phyloP scores from a whole-genome alignment of 2,113 vertebrate species.

The Globicephala melas region DNA sequence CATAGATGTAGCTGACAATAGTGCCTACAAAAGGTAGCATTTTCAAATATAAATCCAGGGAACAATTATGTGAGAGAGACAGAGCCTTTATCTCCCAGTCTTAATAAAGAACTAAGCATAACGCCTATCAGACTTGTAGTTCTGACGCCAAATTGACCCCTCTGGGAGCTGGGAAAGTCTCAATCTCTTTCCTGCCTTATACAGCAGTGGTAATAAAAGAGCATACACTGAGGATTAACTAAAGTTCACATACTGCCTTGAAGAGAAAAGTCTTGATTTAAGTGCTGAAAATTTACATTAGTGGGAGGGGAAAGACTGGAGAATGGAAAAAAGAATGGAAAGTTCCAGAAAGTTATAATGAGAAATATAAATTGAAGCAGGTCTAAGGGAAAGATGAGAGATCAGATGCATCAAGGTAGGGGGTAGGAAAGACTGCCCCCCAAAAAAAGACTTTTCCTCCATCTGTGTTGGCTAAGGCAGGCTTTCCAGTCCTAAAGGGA shows the following conservation, averaged over 20 bases:
- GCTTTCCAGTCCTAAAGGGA: not conserved
- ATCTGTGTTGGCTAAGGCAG: not conserved
- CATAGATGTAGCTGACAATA: too few relatives aligned
- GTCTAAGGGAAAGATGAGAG: not conserved
- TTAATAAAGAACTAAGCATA: constrained; percentile 70
- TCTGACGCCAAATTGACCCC: constrained; percentile 70
- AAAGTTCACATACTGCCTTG: constrained; percentile 67
- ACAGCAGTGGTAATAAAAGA: constrained; percentile 60
- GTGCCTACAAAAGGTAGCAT: too few relatives aligned
- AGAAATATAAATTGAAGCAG: constrained; percentile 39
- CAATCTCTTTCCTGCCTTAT: constrained; percentile 28
- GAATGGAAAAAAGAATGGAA: constrained; percentile 39
- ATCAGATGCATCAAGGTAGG: not conserved
- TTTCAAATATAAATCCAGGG: constrained; percentile 50
- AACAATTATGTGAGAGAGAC: constrained; percentile 44
- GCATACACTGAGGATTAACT: constrained; percentile 33
- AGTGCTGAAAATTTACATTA: constrained; percentile 63
- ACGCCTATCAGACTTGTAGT: constrained; percentile 52
- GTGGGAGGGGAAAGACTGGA: constrained; percentile 18
- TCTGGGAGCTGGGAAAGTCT: constrained; percentile 51
- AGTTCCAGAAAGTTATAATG: constrained; percentile 51
- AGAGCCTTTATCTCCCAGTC: constrained; percentile 37
- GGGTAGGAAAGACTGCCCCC: not conserved
- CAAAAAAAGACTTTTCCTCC: not conserved
- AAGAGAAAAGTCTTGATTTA: constrained; percentile 70